Conservation (phyloP, 2,888 invertebrate species). For the Apamea anceps region DNA sequence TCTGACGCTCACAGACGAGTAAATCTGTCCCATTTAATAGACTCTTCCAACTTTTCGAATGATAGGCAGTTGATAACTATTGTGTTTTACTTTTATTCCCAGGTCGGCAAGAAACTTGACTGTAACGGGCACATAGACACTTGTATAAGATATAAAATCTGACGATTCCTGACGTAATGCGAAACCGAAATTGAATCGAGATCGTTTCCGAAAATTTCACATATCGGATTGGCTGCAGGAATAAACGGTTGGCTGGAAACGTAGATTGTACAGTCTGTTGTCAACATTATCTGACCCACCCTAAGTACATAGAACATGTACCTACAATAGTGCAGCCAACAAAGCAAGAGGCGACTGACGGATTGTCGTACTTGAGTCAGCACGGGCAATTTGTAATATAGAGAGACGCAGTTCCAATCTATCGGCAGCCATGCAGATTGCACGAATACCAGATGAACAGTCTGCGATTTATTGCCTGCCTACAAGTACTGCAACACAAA, state of each 20-base stretch:
- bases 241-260: constrained; percentile 28
- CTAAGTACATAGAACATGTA: constrained; percentile 22
- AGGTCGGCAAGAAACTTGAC: constrained; percentile 15
- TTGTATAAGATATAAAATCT: constrained; percentile 29
- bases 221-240: constrained; percentile 12
- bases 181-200: constrained; percentile 29
- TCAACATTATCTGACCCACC: no score
- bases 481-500: constrained; percentile 14
- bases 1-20: background rate
- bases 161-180: constrained; percentile 12
- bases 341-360: constrained; percentile 48
- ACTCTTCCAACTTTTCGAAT: constrained; percentile 24
- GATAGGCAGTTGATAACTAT: constrained; percentile 27
- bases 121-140: constrained; percentile 6
- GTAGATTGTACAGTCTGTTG: constrained; percentile 49
- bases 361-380: constrained; percentile 48
- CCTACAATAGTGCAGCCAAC: constrained; percentile 18
- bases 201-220: constrained; percentile 20
- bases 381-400: constrained; percentile 47
- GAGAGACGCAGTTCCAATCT: constrained; percentile 28
- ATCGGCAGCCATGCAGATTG: constrained; percentile 43
- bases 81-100: constrained; percentile 42
- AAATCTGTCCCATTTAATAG: constrained; percentile 36
- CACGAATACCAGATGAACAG: constrained; percentile 36
- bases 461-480: constrained; percentile 39